Percentiles rank a stretch among this genome's conserved stretches.
phyloP scores from a whole-genome alignment of 2,113 vertebrate genomes.

The Ovis aries region ARS-UI_Ramb_v3.0 NC_056076.1:43794501-43795000 shows the following conservation, averaged over 20 bases:
- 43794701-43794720: neutral
- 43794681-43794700: neutral
- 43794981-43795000: neutral
- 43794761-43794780: neutral
- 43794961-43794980: neutral
- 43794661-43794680: neutral
- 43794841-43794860: neutral
- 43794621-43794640: neutral
- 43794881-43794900: neutral
- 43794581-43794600: neutral
- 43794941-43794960: neutral
- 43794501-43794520: fast-evolving
- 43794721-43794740: neutral
- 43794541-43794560: neutral
- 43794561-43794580: neutral
- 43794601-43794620: neutral
- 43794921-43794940: slow-evolving; percentile 7
- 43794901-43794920: neutral
- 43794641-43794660: neutral
- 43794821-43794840: neutral
- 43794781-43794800: neutral
- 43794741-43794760: neutral
- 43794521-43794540: neutral
- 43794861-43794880: neutral
- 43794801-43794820: slow-evolving; percentile 15